Conservation (phyloP, 1,140 invertebrate genomes). For the Megalopta genalis region DNA sequence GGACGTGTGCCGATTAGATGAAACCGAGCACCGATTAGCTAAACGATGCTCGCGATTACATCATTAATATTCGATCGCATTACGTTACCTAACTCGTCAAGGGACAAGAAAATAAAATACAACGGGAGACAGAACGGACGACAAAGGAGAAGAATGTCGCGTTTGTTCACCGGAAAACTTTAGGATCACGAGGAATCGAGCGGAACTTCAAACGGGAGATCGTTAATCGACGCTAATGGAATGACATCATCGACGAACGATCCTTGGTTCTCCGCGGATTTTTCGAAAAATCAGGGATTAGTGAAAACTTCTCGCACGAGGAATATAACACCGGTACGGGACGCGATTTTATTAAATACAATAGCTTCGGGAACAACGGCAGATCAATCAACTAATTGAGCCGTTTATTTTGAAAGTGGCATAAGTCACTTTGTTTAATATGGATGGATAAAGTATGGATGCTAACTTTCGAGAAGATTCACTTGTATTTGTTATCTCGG, state of each 20-base stretch:
- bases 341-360: too few relatives aligned
- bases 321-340: too few relatives aligned
- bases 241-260: not conserved
- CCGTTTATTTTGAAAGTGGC: too few relatives aligned
- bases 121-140: too few relatives aligned
- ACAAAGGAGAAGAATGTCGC: not conserved
- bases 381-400: too few relatives aligned
- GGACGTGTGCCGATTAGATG: not conserved
- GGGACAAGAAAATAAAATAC: not conserved
- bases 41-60: slow-evolving; percentile 29
- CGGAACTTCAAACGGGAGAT: not conserved
- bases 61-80: slow-evolving; percentile 47
- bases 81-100: slow-evolving; percentile 15
- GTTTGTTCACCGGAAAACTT: not conserved
- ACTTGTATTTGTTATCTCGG: too few relatives aligned
- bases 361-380: too few relatives aligned
- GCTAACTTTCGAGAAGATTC: too few relatives aligned
- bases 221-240: slow-evolving; percentile 23
- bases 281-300: not conserved
- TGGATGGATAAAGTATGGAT: too few relatives aligned
- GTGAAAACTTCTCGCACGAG: too few relatives aligned
- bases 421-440: too few relatives aligned
- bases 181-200: not conserved
- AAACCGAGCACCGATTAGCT: slow-evolving; percentile 19
- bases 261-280: too few relatives aligned